phyloP scores from a whole-genome alignment of 1,140 invertebrate genomes.

The Metaphire vulgaris region DNA sequence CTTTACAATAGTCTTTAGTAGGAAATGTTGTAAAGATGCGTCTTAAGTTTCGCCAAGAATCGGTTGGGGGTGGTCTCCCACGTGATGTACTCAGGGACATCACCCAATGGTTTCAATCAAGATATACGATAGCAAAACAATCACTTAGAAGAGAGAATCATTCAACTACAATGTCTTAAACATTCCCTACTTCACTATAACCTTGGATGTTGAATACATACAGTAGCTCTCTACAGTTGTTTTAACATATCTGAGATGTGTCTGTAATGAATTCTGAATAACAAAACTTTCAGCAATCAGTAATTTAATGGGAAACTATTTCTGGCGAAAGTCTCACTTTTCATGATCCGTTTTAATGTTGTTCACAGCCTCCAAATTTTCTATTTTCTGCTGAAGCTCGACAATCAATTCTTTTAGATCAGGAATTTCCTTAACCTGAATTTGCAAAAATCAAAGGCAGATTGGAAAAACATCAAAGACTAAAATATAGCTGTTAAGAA shows the following conservation, averaged over 20 bases:
- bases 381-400: conserved; percentile 45
- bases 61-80: too few species aligned
- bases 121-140: too few species aligned
- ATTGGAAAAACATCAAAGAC: background rate
- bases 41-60: too few species aligned
- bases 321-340: conserved; percentile 37
- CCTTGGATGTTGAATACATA: background rate
- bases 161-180: background rate
- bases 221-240: background rate
- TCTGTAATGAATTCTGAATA: background rate
- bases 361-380: conserved; percentile 49
- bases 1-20: background rate
- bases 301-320: background rate
- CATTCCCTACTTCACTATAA: background rate
- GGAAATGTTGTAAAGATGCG: too few species aligned
- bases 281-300: background rate
- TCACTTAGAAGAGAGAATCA: too few species aligned
- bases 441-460: conserved; percentile 18
- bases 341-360: conserved; percentile 49
- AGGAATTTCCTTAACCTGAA: conserved; percentile 44
- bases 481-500: background rate
- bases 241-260: background rate
- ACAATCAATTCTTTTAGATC: conserved; percentile 43
- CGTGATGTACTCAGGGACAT: too few species aligned
- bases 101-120: too few species aligned